These are phyloP conservation scores for Oscheius sp. DNA, from an alignment of 2,888 invertebrate genomes.

Conservation along the genomic window DNA sequence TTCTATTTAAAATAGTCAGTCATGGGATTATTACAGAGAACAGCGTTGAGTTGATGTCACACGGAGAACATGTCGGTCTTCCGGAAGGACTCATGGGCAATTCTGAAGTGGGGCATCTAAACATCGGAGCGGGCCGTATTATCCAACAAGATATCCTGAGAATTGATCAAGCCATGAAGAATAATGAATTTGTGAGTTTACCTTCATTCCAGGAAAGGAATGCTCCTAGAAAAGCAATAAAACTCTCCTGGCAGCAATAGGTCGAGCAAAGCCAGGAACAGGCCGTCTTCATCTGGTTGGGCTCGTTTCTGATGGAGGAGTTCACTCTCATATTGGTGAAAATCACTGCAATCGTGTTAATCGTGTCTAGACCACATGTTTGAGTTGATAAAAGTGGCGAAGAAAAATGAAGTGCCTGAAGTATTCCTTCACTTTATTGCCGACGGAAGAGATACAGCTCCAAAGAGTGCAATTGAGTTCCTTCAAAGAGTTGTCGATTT, in stretches of 20 bases:
- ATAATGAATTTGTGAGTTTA: slow-evolving; percentile 50
- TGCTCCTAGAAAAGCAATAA: slow-evolving; percentile 72
- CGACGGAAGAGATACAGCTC: slow-evolving; percentile 74
- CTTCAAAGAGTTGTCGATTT: slow-evolving; percentile 70
- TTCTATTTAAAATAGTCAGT: neutral
- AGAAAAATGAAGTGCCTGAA: slow-evolving; percentile 53
- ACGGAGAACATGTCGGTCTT: slow-evolving; percentile 74
- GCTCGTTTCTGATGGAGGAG: slow-evolving; percentile 75
- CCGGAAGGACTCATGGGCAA: slow-evolving; percentile 75
- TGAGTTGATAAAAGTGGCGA: too few species aligned
- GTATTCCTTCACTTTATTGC: slow-evolving; percentile 75
- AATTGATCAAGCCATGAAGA: slow-evolving; percentile 74
- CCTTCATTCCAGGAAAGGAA: neutral
- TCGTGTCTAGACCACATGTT: too few species aligned
- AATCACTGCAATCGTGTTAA: too few species aligned
- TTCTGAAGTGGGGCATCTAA: slow-evolving; percentile 75
- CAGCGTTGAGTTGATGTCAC: slow-evolving; percentile 74
- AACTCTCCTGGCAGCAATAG: slow-evolving; percentile 72
- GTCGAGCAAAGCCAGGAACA: slow-evolving; percentile 73
- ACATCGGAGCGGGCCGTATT: slow-evolving; percentile 75
- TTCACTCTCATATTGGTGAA: slow-evolving; percentile 74
- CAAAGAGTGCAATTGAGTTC: slow-evolving; percentile 73
- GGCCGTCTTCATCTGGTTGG: slow-evolving; percentile 75
- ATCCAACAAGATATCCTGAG: slow-evolving; percentile 76
- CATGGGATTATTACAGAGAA: slow-evolving; percentile 52